Evolutionary conservation across 2,113 vertebrate genomes (phyloP).

Genomic region (Spea bombifrons): DNA sequence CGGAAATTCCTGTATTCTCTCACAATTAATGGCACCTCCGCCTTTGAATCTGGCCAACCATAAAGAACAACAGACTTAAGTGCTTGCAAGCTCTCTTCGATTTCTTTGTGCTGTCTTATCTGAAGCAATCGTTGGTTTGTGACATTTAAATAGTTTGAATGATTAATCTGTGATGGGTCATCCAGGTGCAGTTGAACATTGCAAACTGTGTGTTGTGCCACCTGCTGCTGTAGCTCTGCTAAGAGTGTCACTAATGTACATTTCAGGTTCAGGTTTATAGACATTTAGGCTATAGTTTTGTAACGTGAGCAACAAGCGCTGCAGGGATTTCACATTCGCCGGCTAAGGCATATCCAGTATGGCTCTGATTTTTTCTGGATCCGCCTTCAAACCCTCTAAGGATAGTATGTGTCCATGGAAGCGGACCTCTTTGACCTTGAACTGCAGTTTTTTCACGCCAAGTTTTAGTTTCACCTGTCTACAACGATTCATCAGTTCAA

Average conservation of each 20-base stretch:
- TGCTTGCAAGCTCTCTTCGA: not conserved
- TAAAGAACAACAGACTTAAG: not conserved
- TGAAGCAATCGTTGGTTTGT: not conserved
- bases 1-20: not conserved
- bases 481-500: too few relatives aligned
- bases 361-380: too few relatives aligned
- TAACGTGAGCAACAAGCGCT: slow-evolving; percentile 45
- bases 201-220: slow-evolving; percentile 1
- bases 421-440: too few relatives aligned
- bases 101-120: not conserved
- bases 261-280: slow-evolving; percentile 39
- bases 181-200: slow-evolving; percentile 5
- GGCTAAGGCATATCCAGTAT: too few relatives aligned
- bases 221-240: slow-evolving; percentile 16
- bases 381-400: too few relatives aligned
- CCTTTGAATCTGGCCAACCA: slow-evolving; percentile 5
- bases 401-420: too few relatives aligned
- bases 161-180: not conserved
- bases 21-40: not conserved
- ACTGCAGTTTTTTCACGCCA: too few relatives aligned
- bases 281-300: slow-evolving; percentile 42
- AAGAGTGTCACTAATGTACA: slow-evolving; percentile 44
- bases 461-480: too few relatives aligned
- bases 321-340: slow-evolving; percentile 27
- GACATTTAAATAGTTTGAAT: not conserved